Percentiles rank a stretch among this genome's conserved stretches.
These are phyloP conservation scores for Anneissia japonica DNA, from an alignment of 35 echinoderm and acorn worm genomes.

Conservation along the genomic window DNA sequence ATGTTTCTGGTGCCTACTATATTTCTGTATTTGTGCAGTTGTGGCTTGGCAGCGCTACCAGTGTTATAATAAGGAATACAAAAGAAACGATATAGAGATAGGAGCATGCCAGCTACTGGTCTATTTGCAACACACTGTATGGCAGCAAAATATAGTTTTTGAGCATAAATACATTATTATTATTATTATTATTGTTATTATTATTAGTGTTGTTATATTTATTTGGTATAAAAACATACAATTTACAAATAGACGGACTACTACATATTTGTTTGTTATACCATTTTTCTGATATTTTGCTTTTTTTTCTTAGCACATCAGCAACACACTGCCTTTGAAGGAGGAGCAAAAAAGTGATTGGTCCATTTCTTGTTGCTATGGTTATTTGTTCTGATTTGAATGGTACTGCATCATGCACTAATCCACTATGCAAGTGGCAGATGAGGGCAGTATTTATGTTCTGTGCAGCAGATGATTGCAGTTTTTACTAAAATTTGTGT, in stretches of 20 bases:
- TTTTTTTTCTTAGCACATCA: conserved; percentile 61
- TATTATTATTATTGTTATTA: not conserved
- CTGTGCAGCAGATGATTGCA: too few relatives aligned
- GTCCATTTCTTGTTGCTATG: not conserved
- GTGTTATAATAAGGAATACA: too few relatives aligned
- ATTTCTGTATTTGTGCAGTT: too few relatives aligned
- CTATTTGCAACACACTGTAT: too few relatives aligned
- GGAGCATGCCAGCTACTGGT: too few relatives aligned
- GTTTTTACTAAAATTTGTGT: too few relatives aligned
- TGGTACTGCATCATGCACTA: not conserved
- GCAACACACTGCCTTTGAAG: conserved; percentile 72
- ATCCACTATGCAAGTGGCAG: not conserved
- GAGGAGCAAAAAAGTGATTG: conserved; percentile 38
- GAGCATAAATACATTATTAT: not conserved
- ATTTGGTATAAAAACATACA: not conserved
- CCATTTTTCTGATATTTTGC: not conserved
- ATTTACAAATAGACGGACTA: too few relatives aligned
- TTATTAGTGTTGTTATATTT: not conserved
- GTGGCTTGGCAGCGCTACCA: too few relatives aligned
- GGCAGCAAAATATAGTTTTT: too few relatives aligned
- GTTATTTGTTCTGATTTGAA: not conserved
- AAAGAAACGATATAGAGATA: too few relatives aligned
- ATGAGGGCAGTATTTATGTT: not conserved
- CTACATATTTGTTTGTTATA: not conserved
- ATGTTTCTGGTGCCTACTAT: too few relatives aligned